Conservation (phyloP, 2,113 vertebrate genomes). For the Tetrax tetrax region DNA sequence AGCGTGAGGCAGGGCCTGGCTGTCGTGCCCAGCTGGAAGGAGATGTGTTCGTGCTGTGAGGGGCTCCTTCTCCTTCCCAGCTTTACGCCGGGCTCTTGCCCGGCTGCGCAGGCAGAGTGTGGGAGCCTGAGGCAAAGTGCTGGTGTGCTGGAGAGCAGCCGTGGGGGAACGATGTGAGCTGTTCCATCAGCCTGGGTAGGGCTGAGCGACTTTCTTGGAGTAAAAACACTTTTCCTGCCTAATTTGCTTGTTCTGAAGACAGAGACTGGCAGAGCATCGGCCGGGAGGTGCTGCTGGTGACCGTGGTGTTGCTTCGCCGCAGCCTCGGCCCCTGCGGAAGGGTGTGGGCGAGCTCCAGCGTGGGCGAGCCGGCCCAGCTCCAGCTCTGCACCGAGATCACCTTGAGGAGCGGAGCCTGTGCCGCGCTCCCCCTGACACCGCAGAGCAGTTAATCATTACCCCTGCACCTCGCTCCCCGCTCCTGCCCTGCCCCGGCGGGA, state of each 20-base stretch:
- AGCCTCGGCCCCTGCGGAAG: background rate
- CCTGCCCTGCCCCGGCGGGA: background rate
- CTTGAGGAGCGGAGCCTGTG: background rate
- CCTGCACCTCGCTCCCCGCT: fast-evolving
- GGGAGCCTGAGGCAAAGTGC: background rate
- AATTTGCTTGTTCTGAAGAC: background rate
- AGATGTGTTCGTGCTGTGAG: fast-evolving
- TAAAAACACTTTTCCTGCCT: background rate
- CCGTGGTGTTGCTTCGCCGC: fast-evolving
- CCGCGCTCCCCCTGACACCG: background rate
- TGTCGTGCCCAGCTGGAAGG: fast-evolving
- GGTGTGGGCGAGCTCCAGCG: background rate
- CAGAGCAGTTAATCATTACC: constrained; percentile 73
- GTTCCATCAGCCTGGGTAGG: background rate
- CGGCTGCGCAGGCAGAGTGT: fast-evolving
- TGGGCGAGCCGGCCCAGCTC: fast-evolving
- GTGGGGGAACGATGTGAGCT: too few species aligned
- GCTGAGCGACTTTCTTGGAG: background rate
- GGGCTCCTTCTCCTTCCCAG: background rate
- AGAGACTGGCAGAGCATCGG: background rate
- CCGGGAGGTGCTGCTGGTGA: background rate
- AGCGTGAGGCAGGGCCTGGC: fast-evolving
- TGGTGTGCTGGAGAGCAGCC: too few species aligned
- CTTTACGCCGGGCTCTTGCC: background rate
- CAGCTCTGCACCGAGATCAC: background rate